Percentiles rank a stretch among this genome's conserved stretches.
phyloP scores from a whole-genome alignment of 1,140 invertebrate genomes.

The Leptestheria dahalacensis region DNA sequence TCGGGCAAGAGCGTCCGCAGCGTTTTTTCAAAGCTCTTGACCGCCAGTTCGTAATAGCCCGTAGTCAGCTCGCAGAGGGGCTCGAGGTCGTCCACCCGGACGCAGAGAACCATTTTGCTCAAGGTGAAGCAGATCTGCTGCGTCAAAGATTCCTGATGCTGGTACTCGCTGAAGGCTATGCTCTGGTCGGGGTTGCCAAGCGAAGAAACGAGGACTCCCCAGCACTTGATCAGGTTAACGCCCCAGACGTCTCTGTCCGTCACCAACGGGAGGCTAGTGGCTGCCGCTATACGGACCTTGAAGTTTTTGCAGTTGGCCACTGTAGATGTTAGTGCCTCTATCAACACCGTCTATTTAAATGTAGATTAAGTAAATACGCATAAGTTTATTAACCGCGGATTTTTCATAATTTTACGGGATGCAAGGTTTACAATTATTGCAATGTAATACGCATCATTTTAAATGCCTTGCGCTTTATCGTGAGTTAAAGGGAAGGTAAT shows the following conservation, averaged over 20 bases:
- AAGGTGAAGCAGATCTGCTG: slow-evolving; percentile 34
- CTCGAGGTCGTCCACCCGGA: slow-evolving; percentile 9
- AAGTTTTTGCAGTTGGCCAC: slow-evolving; percentile 43
- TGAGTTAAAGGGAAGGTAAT: too few relatives aligned
- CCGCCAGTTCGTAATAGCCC: neutral
- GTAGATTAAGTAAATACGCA: neutral
- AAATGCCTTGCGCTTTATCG: too few relatives aligned
- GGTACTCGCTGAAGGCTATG: slow-evolving; percentile 60
- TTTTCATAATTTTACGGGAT: too few relatives aligned
- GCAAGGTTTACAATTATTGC: too few relatives aligned
- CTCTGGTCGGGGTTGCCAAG: slow-evolving; percentile 47
- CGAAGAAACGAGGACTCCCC: slow-evolving; percentile 48
- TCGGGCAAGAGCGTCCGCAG: neutral
- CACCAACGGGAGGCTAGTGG: slow-evolving; percentile 49
- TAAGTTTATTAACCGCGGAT: too few relatives aligned
- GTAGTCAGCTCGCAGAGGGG: neutral
- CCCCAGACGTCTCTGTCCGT: slow-evolving; percentile 40
- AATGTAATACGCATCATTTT: too few relatives aligned
- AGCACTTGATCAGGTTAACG: slow-evolving; percentile 39
- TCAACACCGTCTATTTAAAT: slow-evolving; percentile 31
- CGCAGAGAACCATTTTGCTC: neutral
- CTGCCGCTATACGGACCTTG: slow-evolving; percentile 66
- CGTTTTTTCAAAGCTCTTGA: neutral
- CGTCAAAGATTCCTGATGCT: slow-evolving; percentile 55
- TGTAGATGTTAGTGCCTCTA: slow-evolving; percentile 33